Evolutionary conservation across 2,113 vertebrate species (phyloP), one percentile per base, ranked within the genome.

Genomic region (Apodemus sylvaticus): DNA sequence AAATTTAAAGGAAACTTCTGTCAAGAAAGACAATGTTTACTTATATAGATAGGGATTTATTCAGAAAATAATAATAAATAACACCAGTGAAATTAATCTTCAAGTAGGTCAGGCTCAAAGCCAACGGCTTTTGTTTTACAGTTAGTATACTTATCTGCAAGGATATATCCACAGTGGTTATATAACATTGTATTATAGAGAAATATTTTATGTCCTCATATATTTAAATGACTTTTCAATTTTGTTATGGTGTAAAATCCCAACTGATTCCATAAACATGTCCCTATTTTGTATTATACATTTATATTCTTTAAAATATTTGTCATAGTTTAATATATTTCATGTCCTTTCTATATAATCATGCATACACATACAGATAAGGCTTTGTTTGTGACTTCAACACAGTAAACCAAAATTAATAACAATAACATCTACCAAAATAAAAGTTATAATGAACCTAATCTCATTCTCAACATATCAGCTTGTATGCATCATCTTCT

Each of bases 61-160:
- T 78, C 8, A 86, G n/a, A 70, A 94, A 76, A 95, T 16, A 29
- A 45, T 39, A 87, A 20, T 22, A 68, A 64, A 90, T 90, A 94
- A 5, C 22, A 76, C 12, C 5, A 14, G 34, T 78, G 10, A 90
- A 60, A 92, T 45, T 95, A 76, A 77, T 94, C 11, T 62, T 13
- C 12, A 55, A 19, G 8, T 8, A 92, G 73, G 53, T 92, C 10
- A 83, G 79, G 89, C 55, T 91, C 31, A 86, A 76, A 7, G 29
- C 16, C n/a, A 91, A 77, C 71, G 2, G 0, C 4, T 87, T 68
- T 51, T 71, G 11, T 31, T 77, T 71, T 29, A 48, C 1, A 14
- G 16, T 78, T 14, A 1, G 5, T 14, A 13, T 36, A 0, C 2
- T 60, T 6, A n/a, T n/a, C 4, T 68, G 16, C 22, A 29, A 1